Conservation (phyloP, 2,888 invertebrate species). For the Stomorhina lunata region DNA sequence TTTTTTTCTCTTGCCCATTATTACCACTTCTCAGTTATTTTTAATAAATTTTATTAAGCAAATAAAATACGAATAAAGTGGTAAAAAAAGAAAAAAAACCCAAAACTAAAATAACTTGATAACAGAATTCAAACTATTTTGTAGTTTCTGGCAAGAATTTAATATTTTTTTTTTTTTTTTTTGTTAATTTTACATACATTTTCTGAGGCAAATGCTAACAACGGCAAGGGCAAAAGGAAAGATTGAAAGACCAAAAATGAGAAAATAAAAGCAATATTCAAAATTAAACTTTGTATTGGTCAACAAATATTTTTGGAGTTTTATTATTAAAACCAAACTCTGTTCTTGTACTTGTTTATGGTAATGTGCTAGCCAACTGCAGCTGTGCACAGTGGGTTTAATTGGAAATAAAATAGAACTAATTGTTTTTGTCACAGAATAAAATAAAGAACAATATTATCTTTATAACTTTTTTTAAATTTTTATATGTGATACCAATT, state of each 20-base stretch:
- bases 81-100: neutral
- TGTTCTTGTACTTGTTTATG: neutral
- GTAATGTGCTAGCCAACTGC: neutral
- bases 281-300: conserved; percentile 43
- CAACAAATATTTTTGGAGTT: neutral
- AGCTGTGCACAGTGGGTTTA: no score
- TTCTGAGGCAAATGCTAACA: conserved; percentile 38
- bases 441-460: no score
- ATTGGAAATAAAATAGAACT: no score
- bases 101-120: conserved; percentile 1
- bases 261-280: conserved; percentile 16
- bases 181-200: conserved; percentile 32
- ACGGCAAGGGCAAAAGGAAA: neutral
- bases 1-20: no score
- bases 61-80: neutral
- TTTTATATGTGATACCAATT: no score
- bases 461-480: no score
- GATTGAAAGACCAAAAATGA: neutral
- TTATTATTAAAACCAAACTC: conserved; percentile 7
- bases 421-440: no score
- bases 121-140: conserved; percentile 41
- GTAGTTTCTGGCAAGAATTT: no score
- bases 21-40: conserved; percentile 6
- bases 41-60: neutral
- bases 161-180: neutral